Base-by-base conservation (phyloP, 2,113 vertebrate species). In the Lota lota region DNA sequence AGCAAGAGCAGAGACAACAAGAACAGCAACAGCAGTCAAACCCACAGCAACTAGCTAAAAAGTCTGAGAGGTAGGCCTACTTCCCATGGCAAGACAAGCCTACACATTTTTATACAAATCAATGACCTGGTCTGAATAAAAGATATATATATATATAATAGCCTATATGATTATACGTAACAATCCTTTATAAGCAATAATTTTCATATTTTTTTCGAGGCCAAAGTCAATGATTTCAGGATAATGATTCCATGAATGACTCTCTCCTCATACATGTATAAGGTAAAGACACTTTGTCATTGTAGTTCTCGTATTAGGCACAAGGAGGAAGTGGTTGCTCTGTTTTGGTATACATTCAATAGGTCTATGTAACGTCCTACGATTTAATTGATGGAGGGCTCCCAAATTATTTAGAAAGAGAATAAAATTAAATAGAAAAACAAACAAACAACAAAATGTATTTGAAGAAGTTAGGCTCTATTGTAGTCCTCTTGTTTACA, bases 1-100 rank as follows among this genome's bases (percentile, higher is more conserved):
- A 92, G 79, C 89, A 90, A 81, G 89, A 93, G 70, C 79, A 88
- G 63, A 82, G 72, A 64, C 86, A 89, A 33, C 87, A 86, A 63
- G 75, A 84, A 19, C 76, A 85, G 64, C 66, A 63, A 24, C 81
- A 80, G 54, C 86, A 87, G 18, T 75, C 87, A 58, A 76, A 83
- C 56, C 66, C 83, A 50, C 83, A 79, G 33, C 79, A 87, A 40
- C 62, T 85, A 33, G 59, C 70, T 51, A 86, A 88, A 73, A 89
- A 80, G 69, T 70, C 88, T 59, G 88, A 87, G 19, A 88, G 90
- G 92, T 93, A 72, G 40, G 40, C 0, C 40, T 28, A 5, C 63
- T 57, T 22, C 5, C 15, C 22, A 6, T 61, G 58, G 1, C 7
- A 11, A 12, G 11, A 20, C 19, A 3, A 20, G n/a, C 17, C 57